Percentiles rank a stretch among this genome's conserved stretches.
Evolutionary conservation across 2,888 invertebrate genomes (phyloP).

Genomic region (Diadromus collaris): DNA sequence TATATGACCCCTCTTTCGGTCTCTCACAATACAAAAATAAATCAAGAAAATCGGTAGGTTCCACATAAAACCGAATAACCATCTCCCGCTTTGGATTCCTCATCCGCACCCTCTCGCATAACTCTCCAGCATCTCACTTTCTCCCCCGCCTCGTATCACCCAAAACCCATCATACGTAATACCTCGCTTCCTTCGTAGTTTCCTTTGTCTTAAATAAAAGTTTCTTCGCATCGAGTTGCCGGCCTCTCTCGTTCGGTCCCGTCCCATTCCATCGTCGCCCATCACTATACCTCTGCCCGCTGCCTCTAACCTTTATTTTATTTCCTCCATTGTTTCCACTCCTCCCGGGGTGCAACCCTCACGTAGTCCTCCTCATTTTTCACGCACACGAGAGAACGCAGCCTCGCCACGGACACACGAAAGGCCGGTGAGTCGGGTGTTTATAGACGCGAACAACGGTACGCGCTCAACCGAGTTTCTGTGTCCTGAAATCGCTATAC

Average conservation of each 20-base stretch:
- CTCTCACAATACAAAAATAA: too few species aligned
- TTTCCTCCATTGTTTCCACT: constrained; percentile 77
- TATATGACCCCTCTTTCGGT: too few species aligned
- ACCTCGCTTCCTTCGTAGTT: constrained; percentile 35
- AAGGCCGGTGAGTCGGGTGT: constrained; percentile 29
- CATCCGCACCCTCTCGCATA: constrained; percentile 48
- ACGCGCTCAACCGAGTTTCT: constrained; percentile 20
- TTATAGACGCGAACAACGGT: constrained; percentile 15
- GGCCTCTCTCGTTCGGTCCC: constrained; percentile 61
- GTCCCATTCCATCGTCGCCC: constrained; percentile 48
- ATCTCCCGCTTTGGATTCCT: constrained; percentile 35
- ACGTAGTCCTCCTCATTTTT: constrained; percentile 75
- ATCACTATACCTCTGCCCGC: constrained; percentile 57
- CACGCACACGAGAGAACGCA: constrained; percentile 64
- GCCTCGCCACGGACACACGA: constrained; percentile 48
- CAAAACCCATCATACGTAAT: constrained; percentile 13
- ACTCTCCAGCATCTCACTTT: constrained; percentile 27
- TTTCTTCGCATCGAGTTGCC: constrained; percentile 54
- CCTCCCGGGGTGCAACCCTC: constrained; percentile 71
- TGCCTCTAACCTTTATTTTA: constrained; percentile 76
- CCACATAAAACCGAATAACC: background rate
- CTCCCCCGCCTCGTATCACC: background rate
- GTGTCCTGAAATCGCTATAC: constrained; percentile 8
- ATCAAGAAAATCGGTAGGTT: background rate
- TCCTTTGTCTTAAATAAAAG: constrained; percentile 68